Percentiles rank a stretch among this genome's conserved stretches.
These are phyloP conservation scores for Maniola jurtina DNA, from an alignment of 1,140 invertebrate genomes.

Conservation along the genomic window DNA sequence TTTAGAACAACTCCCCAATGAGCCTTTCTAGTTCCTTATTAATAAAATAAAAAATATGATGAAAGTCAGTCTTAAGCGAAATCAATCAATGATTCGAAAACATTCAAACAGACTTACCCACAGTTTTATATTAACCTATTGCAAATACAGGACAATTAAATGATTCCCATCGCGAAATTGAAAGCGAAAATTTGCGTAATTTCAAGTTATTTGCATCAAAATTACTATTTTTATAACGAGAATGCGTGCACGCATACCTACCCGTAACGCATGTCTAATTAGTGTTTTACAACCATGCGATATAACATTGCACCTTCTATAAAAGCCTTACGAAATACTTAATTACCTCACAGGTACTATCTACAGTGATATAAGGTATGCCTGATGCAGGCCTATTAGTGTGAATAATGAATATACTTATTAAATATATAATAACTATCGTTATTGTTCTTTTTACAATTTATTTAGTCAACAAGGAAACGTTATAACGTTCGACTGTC, in stretches of 20 bases:
- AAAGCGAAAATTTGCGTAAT: slow-evolving; percentile 61
- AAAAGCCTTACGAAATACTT: background rate
- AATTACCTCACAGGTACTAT: background rate
- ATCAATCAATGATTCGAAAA: too few species aligned
- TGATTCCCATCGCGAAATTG: slow-evolving; percentile 52
- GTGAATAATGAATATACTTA: too few species aligned
- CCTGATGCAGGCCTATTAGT: background rate
- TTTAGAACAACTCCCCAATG: too few species aligned
- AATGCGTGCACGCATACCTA: slow-evolving; percentile 65
- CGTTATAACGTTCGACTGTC: too few species aligned
- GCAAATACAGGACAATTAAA: slow-evolving; percentile 51
- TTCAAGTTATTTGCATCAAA: slow-evolving; percentile 66
- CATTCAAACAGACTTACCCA: background rate
- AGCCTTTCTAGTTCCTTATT: too few species aligned
- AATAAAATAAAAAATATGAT: too few species aligned
- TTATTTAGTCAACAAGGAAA: too few species aligned
- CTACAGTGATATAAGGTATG: background rate
- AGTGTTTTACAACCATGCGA: slow-evolving; percentile 25
- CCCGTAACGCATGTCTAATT: slow-evolving; percentile 57
- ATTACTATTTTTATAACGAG: slow-evolving; percentile 53
- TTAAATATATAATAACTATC: too few species aligned
- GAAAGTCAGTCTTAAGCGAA: too few species aligned
- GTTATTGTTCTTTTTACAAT: too few species aligned
- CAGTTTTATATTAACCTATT: background rate
- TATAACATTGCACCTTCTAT: slow-evolving; percentile 15